phyloP scores from a whole-genome alignment of 2,113 vertebrate species.

The Chamaetylas fuelleborni region DNA sequence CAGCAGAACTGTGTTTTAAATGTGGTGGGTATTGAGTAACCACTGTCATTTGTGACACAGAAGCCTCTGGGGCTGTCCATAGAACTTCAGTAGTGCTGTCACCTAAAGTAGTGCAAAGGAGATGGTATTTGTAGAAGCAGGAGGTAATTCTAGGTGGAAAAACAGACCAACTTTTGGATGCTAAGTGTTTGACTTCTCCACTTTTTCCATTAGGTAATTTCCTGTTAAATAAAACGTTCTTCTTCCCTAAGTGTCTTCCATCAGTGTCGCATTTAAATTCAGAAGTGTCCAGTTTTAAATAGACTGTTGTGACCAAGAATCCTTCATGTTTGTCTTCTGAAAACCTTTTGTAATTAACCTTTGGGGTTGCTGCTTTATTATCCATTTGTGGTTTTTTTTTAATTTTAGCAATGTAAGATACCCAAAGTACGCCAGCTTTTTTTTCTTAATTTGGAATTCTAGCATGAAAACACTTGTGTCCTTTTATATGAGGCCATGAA shows the following conservation, averaged over 20 bases:
- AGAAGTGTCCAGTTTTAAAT: neutral
- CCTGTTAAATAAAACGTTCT: neutral
- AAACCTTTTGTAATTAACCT: neutral
- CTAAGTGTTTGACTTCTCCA: neutral
- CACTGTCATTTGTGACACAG: neutral
- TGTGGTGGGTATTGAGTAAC: neutral
- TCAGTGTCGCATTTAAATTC: neutral
- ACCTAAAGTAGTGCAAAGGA: neutral
- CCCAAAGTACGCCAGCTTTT: rapidly evolving
- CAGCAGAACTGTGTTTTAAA: neutral
- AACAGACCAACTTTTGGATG: neutral
- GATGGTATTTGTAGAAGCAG: neutral
- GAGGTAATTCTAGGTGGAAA: neutral
- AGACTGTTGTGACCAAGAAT: neutral
- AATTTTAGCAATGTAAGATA: neutral
- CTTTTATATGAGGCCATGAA: neutral
- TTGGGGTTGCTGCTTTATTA: neutral
- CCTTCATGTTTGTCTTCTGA: neutral
- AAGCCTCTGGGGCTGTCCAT: rapidly evolving
- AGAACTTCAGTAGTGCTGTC: neutral
- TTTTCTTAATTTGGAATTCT: neutral
- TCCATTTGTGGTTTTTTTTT: neutral
- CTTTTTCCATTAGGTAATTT: neutral
- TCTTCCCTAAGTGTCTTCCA: neutral
- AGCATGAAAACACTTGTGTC: neutral